These are phyloP conservation scores for Charadrius vociferus DNA, from an alignment of 2,113 vertebrate species.

Conservation along the genomic window DNA sequence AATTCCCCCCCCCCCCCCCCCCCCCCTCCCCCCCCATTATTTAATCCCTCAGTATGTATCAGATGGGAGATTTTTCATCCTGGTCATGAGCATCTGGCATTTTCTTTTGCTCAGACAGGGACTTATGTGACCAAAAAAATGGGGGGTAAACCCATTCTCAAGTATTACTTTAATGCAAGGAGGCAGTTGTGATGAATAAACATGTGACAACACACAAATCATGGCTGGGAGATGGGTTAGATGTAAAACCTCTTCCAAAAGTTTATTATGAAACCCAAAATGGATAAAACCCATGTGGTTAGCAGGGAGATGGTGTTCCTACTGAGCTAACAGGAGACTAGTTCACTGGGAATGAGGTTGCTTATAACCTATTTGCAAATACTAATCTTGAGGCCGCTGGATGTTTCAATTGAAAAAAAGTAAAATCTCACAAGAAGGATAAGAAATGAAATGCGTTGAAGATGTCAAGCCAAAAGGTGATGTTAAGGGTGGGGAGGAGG, in stretches of 20 bases:
- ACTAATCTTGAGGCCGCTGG: not conserved
- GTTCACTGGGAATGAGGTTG: not conserved
- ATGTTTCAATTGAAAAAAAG: not conserved
- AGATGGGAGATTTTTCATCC: not conserved
- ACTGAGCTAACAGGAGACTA: not conserved
- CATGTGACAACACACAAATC: not conserved
- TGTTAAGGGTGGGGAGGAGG: not conserved
- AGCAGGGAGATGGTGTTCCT: not conserved
- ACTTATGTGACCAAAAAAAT: not conserved
- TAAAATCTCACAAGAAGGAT: not conserved
- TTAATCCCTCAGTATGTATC: not conserved
- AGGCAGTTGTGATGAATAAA: not conserved
- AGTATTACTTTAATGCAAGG: not conserved
- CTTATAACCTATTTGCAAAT: not conserved
- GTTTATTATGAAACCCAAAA: not conserved
- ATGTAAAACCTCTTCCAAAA: not conserved
- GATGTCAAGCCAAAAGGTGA: not conserved
- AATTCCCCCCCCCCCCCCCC: not conserved
- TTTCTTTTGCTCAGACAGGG: not conserved
- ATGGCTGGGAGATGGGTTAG: not conserved
- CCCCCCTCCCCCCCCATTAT: not conserved
- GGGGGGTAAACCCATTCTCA: not conserved
- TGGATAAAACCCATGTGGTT: not conserved
- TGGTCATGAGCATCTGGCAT: not conserved
- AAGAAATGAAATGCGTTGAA: not conserved